phyloP scores from a whole-genome alignment of 2,888 invertebrate genomes.

The Alentia gelatinosa region DNA sequence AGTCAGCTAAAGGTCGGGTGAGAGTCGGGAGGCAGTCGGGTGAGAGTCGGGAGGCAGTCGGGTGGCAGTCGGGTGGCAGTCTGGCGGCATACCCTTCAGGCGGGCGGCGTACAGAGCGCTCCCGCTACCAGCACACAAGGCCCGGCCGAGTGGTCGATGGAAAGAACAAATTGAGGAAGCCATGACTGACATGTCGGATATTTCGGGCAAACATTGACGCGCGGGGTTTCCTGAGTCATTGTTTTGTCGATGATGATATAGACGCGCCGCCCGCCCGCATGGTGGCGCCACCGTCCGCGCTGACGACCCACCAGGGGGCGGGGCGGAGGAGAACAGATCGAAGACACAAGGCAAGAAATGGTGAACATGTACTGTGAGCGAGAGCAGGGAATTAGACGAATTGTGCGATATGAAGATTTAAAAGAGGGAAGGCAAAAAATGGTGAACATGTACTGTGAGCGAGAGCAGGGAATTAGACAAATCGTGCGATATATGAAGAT shows the following conservation, averaged over 20 bases:
- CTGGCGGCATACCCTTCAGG: background rate
- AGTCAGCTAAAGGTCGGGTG: too few relatives aligned
- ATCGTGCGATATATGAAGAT: too few relatives aligned
- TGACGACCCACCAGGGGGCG: background rate
- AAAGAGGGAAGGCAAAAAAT: too few relatives aligned
- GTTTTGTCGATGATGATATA: constrained; percentile 36
- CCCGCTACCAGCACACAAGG: background rate
- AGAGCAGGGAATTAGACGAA: too few relatives aligned
- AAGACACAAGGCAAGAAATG: background rate
- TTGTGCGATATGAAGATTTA: too few relatives aligned
- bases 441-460: too few relatives aligned
- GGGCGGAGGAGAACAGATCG: background rate
- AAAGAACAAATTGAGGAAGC: constrained; percentile 40
- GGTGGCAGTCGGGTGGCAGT: too few relatives aligned
- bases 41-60: too few relatives aligned
- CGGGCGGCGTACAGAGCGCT: background rate
- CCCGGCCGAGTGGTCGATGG: background rate
- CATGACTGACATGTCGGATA: constrained; percentile 42
- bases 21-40: too few relatives aligned
- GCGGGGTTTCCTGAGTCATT: constrained; percentile 23
- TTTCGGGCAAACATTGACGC: constrained; percentile 37
- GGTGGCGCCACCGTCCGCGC: too few relatives aligned
- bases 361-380: background rate
- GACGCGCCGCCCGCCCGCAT: background rate
- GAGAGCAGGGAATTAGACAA: too few relatives aligned